A percentile compares a stretch with the other conserved stretches of the same genome.
phyloP scores from a whole-genome alignment of 2,888 invertebrate species.

The Bombyx huttoni region DNA sequence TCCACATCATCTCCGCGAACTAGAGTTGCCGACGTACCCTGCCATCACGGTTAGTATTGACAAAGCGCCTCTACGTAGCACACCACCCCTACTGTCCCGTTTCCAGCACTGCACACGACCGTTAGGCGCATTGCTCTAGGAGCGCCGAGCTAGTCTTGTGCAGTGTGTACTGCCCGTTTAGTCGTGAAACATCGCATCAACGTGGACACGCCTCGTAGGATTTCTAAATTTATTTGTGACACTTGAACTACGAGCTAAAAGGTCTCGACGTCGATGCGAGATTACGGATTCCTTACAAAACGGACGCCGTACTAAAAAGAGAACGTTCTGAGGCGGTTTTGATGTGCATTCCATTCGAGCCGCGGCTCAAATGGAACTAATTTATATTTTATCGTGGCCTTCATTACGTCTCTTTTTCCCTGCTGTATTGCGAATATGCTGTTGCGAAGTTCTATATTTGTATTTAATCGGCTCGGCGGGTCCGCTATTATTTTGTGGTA shows the following conservation, averaged over 20 bases:
- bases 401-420: conserved; percentile 6
- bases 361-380: conserved; percentile 3
- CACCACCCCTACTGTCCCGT: neutral
- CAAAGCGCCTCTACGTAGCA: neutral
- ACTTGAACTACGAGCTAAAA: neutral
- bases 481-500: conserved; percentile 9
- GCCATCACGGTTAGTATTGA: conserved; percentile 64
- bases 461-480: conserved; percentile 15
- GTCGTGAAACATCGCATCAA: conserved; percentile 2
- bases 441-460: conserved; percentile 23
- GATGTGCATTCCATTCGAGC: conserved; percentile 3
- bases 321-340: conserved; percentile 3
- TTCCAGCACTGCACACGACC: neutral
- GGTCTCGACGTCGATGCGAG: conserved; percentile 3
- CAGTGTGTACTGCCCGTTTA: conserved; percentile 1
- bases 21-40: conserved; percentile 62
- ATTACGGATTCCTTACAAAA: conserved; percentile 8
- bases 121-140: neutral
- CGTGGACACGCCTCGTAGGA: neutral
- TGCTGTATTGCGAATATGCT: conserved; percentile 38
- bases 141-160: neutral
- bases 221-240: neutral
- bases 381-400: conserved; percentile 8
- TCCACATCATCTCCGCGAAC: conserved; percentile 84
- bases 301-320: conserved; percentile 1